Evolutionary conservation across 2,797 vertebrate species (phyloP).

Genomic region (Propithecus deckenii): DNA sequence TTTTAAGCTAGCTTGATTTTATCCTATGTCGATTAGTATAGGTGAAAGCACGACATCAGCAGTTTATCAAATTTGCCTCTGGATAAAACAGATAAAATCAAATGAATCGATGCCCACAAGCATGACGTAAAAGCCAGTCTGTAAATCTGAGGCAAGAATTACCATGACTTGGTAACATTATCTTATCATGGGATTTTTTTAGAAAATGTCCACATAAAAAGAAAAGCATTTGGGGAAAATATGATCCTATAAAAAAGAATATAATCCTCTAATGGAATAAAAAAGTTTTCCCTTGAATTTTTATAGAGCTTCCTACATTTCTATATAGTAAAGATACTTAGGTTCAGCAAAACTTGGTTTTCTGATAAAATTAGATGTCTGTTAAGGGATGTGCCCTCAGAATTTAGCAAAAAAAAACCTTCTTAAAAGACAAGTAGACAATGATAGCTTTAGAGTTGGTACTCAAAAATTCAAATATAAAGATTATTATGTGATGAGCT

Average conservation of each 20-base stretch:
- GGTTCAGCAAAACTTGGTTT: neutral
- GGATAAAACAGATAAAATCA: neutral
- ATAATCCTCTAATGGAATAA: neutral
- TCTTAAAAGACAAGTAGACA: neutral
- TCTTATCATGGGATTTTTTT: neutral
- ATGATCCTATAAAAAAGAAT: neutral
- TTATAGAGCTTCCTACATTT: neutral
- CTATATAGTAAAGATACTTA: neutral
- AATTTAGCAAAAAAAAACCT: neutral
- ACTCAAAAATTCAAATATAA: neutral
- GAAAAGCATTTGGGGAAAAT: neutral
- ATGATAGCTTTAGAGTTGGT: neutral
- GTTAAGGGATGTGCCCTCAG: neutral
- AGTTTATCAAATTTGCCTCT: slow-evolving; percentile 16
- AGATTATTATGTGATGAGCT: neutral
- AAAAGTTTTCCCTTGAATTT: neutral
- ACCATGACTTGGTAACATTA: neutral
- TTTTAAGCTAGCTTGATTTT: neutral
- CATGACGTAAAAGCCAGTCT: neutral
- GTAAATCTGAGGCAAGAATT: neutral
- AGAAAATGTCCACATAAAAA: neutral
- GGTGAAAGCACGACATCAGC: neutral
- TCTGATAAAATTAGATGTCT: neutral
- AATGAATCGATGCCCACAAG: neutral
- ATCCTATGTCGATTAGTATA: neutral